Conservation (phyloP, 2,113 vertebrate species). For the Corythoichthys intestinalis region DNA sequence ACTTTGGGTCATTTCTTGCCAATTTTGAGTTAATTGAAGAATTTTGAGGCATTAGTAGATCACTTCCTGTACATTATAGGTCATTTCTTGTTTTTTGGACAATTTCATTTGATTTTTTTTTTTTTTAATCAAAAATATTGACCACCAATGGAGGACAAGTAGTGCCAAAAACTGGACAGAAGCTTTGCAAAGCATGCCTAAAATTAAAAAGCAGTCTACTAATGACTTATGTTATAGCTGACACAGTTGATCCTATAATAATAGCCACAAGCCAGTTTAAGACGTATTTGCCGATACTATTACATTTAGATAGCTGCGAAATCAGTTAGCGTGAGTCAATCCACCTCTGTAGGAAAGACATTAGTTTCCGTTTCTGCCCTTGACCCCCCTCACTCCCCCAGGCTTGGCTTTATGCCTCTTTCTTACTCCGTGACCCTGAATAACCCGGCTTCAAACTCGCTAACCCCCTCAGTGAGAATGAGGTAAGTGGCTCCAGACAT, state of each 20-base stretch:
- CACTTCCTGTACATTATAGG: too few species aligned
- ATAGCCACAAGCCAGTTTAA: not conserved
- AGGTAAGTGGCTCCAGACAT: conserved; percentile 63
- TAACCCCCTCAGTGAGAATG: conserved; percentile 36
- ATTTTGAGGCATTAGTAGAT: too few species aligned
- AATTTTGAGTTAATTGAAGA: too few species aligned
- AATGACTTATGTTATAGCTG: too few species aligned
- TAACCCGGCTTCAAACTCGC: conserved; percentile 43
- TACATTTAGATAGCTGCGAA: not conserved
- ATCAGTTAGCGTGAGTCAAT: not conserved
- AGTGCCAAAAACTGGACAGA: too few species aligned
- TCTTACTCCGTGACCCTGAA: conserved; percentile 32
- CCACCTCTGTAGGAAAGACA: not conserved
- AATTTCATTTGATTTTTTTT: too few species aligned
- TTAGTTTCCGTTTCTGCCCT: conserved; percentile 17
- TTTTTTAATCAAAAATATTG: too few species aligned
- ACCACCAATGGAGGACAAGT: too few species aligned
- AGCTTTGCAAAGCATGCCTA: too few species aligned
- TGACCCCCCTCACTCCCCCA: conserved; percentile 9
- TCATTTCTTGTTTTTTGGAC: too few species aligned
- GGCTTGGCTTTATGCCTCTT: conserved; percentile 15
- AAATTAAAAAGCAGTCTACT: too few species aligned
- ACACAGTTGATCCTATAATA: not conserved
- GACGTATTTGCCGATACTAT: not conserved
- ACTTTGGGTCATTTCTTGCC: too few species aligned